Evolutionary conservation across 1,140 invertebrate species (phyloP).

Genomic region (Armadillidium nasatum): DNA sequence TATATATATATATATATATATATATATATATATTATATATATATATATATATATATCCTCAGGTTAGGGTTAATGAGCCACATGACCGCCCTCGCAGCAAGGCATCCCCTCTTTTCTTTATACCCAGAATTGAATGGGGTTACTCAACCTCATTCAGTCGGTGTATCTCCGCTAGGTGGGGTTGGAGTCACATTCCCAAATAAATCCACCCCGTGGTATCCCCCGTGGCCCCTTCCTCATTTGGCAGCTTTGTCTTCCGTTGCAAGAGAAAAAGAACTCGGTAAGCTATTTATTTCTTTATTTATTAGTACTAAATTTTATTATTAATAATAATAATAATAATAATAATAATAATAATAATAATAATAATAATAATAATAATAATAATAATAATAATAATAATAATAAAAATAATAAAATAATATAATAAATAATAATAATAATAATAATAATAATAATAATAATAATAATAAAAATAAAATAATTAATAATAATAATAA

Average conservation of each 20-base stretch:
- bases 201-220: conserved; percentile 23
- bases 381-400: too few relatives aligned
- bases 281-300: not conserved
- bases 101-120: conserved; percentile 27
- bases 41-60: conserved; percentile 5
- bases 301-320: too few relatives aligned
- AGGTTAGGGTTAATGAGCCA: conserved; percentile 23
- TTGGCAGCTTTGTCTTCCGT: conserved; percentile 18
- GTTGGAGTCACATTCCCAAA: not conserved
- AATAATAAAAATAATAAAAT: too few relatives aligned
- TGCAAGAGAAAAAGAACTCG: not conserved
- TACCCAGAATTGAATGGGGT: conserved; percentile 23
- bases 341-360: too few relatives aligned
- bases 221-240: conserved; percentile 26
- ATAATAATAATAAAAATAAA: too few relatives aligned
- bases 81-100: conserved; percentile 23
- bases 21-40: conserved; percentile 5
- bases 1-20: conserved; percentile 27
- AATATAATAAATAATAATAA: too few relatives aligned
- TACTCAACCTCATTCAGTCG: not conserved
- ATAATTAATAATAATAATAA: too few relatives aligned
- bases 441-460: too few relatives aligned
- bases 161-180: not conserved
- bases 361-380: too few relatives aligned
- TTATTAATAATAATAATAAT: too few relatives aligned